Conservation (phyloP, 2,797 vertebrate genomes). For the Benthosema pterotum region DNA sequence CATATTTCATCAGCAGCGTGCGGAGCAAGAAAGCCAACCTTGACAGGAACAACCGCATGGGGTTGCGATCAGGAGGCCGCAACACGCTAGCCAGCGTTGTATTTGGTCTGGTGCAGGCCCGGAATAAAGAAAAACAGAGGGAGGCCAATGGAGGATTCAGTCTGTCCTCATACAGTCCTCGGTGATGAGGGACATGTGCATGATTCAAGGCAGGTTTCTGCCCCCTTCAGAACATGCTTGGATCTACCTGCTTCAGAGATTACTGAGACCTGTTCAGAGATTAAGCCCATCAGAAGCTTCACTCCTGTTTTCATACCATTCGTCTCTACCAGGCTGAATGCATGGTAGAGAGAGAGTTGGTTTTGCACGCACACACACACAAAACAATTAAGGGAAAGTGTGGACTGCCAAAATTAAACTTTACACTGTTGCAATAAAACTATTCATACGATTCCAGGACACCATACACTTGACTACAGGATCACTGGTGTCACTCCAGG, state of each 20-base stretch:
- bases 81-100: conserved; percentile 76
- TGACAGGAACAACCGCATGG: conserved; percentile 13
- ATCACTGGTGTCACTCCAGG: not conserved
- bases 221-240: not conserved
- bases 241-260: not conserved
- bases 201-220: not conserved
- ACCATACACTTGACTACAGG: not conserved
- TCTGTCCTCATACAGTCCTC: conserved; percentile 26
- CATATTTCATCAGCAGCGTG: conserved; percentile 79
- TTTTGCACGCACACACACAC: too few species aligned
- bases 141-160: conserved; percentile 65
- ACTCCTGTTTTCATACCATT: not conserved
- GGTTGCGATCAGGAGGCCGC: conserved; percentile 46
- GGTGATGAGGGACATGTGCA: conserved; percentile 43
- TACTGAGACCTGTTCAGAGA: not conserved
- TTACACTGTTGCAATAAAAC: not conserved
- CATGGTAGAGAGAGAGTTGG: too few species aligned
- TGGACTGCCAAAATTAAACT: not conserved
- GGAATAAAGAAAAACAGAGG: conserved; percentile 74
- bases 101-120: conserved; percentile 75
- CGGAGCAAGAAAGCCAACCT: conserved; percentile 52
- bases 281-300: conserved; percentile 17
- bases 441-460: not conserved
- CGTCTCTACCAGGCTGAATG: too few species aligned
- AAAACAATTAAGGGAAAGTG: not conserved